Conservation (phyloP, 2,113 vertebrate genomes). For the Pao palembangensis region DNA sequence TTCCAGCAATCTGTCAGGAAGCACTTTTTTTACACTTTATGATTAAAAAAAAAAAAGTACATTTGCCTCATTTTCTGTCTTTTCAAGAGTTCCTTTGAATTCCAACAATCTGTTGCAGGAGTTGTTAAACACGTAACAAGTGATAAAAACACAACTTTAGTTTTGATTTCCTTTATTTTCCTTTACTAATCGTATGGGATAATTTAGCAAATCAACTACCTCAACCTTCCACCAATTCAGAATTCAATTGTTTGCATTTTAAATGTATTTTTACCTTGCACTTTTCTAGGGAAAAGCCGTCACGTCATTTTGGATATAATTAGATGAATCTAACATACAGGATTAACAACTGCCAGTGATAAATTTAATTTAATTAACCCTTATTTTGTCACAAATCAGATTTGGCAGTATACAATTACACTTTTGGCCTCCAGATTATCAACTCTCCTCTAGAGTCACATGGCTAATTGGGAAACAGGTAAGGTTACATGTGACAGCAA, state of each 20-base stretch:
- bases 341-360: constrained; percentile 5
- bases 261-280: background rate
- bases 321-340: too few species aligned
- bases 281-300: background rate
- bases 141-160: too few species aligned
- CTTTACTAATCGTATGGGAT: background rate
- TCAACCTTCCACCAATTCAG: too few species aligned
- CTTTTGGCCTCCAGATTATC: constrained; percentile 60
- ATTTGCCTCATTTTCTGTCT: background rate
- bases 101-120: background rate
- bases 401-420: constrained; percentile 65
- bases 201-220: background rate
- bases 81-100: constrained; percentile 2
- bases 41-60: too few species aligned
- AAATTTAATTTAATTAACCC: constrained; percentile 58
- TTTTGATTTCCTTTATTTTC: too few species aligned
- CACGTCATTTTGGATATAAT: too few species aligned
- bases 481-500: constrained; percentile 82
- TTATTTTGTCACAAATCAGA: constrained; percentile 30
- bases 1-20: constrained; percentile 46
- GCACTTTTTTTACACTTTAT: background rate
- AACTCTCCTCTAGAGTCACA: constrained; percentile 73
- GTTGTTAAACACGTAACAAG: too few species aligned
- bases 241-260: too few species aligned
- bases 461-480: constrained; percentile 80